phyloP scores from a whole-genome alignment of 35 echinoderm and acorn worm genomes.

The Patiria miniata region DNA sequence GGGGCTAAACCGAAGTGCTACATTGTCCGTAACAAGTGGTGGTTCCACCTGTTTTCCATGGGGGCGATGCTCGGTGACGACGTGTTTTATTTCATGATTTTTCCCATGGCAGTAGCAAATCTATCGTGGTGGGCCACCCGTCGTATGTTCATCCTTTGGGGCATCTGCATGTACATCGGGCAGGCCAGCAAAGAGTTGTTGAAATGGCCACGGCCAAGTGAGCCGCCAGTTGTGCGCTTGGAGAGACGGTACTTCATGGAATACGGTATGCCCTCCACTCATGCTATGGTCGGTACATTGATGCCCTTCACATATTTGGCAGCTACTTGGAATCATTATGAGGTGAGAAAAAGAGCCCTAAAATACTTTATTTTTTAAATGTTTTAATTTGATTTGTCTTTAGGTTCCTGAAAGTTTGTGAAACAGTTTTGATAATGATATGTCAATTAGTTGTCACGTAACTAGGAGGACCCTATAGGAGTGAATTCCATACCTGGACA shows the following conservation, averaged over 20 bases:
- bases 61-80: constrained; percentile 88
- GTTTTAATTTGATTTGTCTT: no score
- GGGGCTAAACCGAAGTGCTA: constrained; percentile 23
- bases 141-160: constrained; percentile 80
- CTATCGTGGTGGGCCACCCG: constrained; percentile 72
- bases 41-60: constrained; percentile 83
- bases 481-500: no score
- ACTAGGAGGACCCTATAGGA: no score
- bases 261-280: constrained; percentile 98
- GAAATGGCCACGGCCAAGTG: constrained; percentile 85
- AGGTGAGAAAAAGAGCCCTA: constrained; percentile 43
- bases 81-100: constrained; percentile 84
- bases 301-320: constrained; percentile 84
- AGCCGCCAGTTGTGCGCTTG: constrained; percentile 81
- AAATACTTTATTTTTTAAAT: no score
- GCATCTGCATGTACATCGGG: constrained; percentile 85
- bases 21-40: constrained; percentile 73
- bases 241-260: constrained; percentile 88
- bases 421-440: no score
- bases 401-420: no score
- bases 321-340: constrained; percentile 65
- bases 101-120: constrained; percentile 77
- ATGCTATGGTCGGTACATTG: constrained; percentile 92
- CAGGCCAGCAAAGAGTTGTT: constrained; percentile 90
- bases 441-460: no score